These are phyloP conservation scores for Nephrotoma appendiculata DNA, from an alignment of 2,888 invertebrate species.

Conservation along the genomic window DNA sequence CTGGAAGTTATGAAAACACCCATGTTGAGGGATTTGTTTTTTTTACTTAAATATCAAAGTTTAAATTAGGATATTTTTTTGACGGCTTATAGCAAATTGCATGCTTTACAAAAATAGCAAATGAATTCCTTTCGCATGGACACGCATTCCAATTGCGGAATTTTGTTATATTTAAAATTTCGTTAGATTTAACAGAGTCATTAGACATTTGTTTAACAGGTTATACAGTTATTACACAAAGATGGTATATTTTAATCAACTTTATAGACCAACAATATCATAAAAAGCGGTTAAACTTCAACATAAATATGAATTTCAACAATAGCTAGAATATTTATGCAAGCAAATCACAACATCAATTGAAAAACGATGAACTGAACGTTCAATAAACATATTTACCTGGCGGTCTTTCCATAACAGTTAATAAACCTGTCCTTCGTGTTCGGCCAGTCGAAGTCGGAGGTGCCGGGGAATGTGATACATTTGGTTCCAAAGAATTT, in stretches of 20 bases:
- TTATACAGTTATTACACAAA: too few relatives aligned
- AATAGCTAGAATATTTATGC: neutral
- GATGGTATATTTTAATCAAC: neutral
- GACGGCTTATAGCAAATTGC: too few relatives aligned
- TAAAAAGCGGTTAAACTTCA: neutral
- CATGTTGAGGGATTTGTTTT: too few relatives aligned
- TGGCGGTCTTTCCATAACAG: slow-evolving; percentile 76
- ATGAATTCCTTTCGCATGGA: too few relatives aligned
- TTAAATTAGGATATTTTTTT: too few relatives aligned
- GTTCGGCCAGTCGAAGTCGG: slow-evolving; percentile 39
- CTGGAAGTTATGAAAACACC: too few relatives aligned
- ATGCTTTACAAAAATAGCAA: too few relatives aligned
- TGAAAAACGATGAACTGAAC: neutral
- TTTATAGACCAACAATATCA: neutral
- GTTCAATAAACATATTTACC: slow-evolving; percentile 37
- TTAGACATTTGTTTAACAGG: too few relatives aligned
- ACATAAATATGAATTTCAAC: neutral
- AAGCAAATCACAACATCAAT: neutral
- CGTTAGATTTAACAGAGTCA: too few relatives aligned
- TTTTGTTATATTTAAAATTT: too few relatives aligned
- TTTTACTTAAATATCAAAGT: too few relatives aligned
- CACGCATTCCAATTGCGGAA: too few relatives aligned
- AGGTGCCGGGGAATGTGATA: slow-evolving; percentile 26
- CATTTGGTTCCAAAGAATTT: slow-evolving; percentile 23
- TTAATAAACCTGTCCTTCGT: slow-evolving; percentile 66